Evolutionary conservation across 2,888 invertebrate genomes (phyloP), one percentile per base, ranked within the genome.

Genomic region (Eumerus sabulonum): DNA sequence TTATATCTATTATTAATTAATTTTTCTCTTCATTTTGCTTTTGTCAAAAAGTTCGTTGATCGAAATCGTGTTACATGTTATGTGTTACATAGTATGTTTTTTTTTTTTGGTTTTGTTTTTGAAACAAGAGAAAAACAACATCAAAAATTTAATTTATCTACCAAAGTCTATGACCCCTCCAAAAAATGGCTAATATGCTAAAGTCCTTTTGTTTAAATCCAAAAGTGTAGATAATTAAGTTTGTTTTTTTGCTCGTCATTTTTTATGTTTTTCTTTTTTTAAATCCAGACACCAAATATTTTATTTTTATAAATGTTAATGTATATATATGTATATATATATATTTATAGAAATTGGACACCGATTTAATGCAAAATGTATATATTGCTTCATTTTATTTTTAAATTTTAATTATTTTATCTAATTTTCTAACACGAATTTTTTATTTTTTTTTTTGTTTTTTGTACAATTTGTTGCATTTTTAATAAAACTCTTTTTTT

Each of bases 111-210:
- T 67, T 56, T 42, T 35, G 40, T 51, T 73, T 68, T 18, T 64
- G 57, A 73, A 77, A 76, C 68, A 44, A 62, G 68, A 70, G n/a
- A 70, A 76, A 76, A 76, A 81, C 63, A 76, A 81, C 71, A 76
- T 76, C 71, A 67, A 82, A 74, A 83, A 82, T 82, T 83, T 83
- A 76, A 83, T 84, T 83, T 83, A 83, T 82, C 82, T 84, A 83
- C 82, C 67, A 74, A 87, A 88, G 88, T 88, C 88, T 88, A 87
- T 86, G 86, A 85, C 86, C 87, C 88, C 88, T 88, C 88, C 87
- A 86, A 84, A 27, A 82, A 79, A 70, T 70, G 82, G 71, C 76
- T 70, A 64, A 71, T 71, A 48, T 82, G 82, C 82, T 83, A 82
- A 54, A 40, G 3, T 40, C 9, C 40, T n/a, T 51, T 81, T 74